These are phyloP conservation scores for Heliconius hermathena DNA, from an alignment of 1,140 invertebrate species.

Conservation along the genomic window DNA sequence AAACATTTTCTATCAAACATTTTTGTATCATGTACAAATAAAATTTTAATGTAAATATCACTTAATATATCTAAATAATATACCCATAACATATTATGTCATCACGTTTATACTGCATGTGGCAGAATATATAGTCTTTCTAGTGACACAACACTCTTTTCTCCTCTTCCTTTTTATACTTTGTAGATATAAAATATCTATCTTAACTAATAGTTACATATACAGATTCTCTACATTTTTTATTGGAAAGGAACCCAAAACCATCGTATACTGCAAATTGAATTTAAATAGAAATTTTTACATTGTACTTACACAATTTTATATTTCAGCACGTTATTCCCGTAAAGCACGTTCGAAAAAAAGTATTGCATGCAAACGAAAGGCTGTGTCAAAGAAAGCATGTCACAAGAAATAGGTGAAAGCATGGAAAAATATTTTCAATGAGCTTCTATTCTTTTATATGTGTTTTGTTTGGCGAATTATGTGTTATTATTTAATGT, in stretches of 20 bases:
- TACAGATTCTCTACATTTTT: too few species aligned
- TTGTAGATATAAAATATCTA: too few species aligned
- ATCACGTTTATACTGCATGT: too few species aligned
- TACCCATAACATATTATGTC: too few species aligned
- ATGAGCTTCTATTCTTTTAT: not conserved
- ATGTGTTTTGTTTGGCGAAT: not conserved
- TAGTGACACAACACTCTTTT: too few species aligned
- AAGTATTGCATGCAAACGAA: slow-evolving; percentile 77
- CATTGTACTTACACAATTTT: slow-evolving; percentile 7
- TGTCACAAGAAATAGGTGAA: slow-evolving; percentile 64
- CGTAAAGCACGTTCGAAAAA: slow-evolving; percentile 74
- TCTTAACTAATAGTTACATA: too few species aligned
- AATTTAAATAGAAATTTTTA: not conserved
- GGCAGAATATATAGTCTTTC: too few species aligned
- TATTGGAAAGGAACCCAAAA: too few species aligned
- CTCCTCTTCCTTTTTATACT: too few species aligned
- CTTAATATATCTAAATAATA: too few species aligned
- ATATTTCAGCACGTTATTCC: slow-evolving; percentile 72
- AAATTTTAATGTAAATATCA: too few species aligned
- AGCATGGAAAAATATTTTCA: not conserved
- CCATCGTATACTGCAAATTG: too few species aligned
- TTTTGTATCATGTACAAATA: not conserved
- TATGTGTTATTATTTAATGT: not conserved
- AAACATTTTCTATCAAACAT: not conserved
- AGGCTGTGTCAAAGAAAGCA: slow-evolving; percentile 60